These are phyloP conservation scores for Scolopax rusticola DNA, from an alignment of 2,797 vertebrate genomes.

Conservation along the genomic window DNA sequence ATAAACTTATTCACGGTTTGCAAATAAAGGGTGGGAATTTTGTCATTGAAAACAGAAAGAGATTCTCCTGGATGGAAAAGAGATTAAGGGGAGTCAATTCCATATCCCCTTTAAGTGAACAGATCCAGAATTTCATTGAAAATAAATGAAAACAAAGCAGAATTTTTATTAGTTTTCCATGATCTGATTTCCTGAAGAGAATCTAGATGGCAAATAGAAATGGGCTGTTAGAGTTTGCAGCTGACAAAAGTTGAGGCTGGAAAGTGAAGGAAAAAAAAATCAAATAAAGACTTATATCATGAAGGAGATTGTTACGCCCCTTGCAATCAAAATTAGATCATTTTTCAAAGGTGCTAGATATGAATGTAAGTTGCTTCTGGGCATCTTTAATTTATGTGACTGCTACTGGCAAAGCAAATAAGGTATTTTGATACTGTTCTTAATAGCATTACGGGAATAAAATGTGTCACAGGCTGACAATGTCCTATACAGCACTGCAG, in stretches of 20 bases:
- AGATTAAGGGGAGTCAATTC: neutral
- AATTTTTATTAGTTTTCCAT: neutral
- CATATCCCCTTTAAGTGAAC: neutral
- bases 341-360: constrained; percentile 69
- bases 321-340: constrained; percentile 68
- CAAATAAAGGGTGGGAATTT: neutral
- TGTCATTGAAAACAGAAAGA: neutral
- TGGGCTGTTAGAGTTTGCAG: neutral
- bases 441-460: constrained; percentile 62
- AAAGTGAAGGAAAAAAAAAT: neutral
- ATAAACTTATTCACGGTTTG: neutral
- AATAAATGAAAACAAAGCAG: neutral
- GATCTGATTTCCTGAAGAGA: neutral
- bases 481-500: constrained; percentile 8
- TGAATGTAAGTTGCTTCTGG: constrained; percentile 58
- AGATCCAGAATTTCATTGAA: neutral
- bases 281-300: constrained; percentile 8
- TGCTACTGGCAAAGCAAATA: constrained; percentile 65
- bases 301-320: constrained; percentile 30
- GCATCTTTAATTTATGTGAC: constrained; percentile 68
- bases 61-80: neutral
- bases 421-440: constrained; percentile 61
- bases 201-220: neutral
- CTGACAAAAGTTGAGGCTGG: neutral
- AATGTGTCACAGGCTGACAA: constrained; percentile 49